These are phyloP conservation scores for Sinohyriopsis cumingii DNA, from an alignment of 2,888 invertebrate species.

Conservation along the genomic window DNA sequence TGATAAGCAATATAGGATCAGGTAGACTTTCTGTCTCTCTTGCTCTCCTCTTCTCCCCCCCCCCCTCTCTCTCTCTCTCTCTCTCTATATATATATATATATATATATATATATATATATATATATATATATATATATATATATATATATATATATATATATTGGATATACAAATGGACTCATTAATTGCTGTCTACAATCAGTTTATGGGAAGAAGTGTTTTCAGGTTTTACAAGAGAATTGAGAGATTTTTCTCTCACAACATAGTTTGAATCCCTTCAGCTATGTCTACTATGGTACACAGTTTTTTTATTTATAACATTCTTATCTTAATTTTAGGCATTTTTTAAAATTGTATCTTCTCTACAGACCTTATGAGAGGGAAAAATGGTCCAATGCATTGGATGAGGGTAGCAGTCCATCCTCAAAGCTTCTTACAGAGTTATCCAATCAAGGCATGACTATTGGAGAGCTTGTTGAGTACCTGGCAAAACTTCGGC, in stretches of 20 bases:
- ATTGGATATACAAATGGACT: no score
- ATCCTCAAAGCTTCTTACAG: constrained; percentile 56
- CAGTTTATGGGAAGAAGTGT: no score
- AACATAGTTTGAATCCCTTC: no score
- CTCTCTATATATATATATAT: background rate
- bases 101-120: background rate
- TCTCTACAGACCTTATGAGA: constrained; percentile 7
- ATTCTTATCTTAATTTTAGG: no score
- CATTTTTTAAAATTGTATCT: background rate
- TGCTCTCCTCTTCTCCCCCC: background rate
- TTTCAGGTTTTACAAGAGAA: no score
- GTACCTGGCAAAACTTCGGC: constrained; percentile 31
- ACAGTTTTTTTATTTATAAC: no score
- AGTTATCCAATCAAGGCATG: constrained; percentile 69
- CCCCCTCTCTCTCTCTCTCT: background rate
- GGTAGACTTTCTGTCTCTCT: constrained; percentile 8
- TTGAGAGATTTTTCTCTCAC: no score
- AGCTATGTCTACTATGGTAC: no score
- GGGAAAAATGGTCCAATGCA: constrained; percentile 37
- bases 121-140: background rate
- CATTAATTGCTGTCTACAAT: no score
- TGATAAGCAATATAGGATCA: constrained; percentile 20
- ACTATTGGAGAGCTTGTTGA: constrained; percentile 59
- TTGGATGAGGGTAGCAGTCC: constrained; percentile 48
- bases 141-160: background rate